Evolutionary conservation across 2,888 invertebrate species (phyloP).

Genomic region (Spisula subtruncata): DNA sequence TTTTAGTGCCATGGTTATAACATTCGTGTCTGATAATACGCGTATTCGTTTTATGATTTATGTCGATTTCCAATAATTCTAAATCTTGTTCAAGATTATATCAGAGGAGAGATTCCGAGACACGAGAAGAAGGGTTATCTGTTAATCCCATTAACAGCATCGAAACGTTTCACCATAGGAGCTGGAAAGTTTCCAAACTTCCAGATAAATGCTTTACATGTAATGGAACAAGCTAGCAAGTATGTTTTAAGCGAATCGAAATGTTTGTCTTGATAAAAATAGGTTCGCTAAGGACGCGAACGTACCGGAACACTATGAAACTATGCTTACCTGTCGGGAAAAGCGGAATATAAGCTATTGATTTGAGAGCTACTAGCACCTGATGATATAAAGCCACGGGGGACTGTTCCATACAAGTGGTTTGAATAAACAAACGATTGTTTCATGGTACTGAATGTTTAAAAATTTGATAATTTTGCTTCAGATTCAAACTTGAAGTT

Average conservation of each 20-base stretch:
- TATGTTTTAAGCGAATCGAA: slow-evolving; percentile 5
- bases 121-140: slow-evolving; percentile 49
- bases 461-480: background rate
- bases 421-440: slow-evolving; percentile 15
- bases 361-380: background rate
- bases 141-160: slow-evolving; percentile 64
- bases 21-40: too few relatives aligned
- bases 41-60: background rate
- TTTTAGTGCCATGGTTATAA: too few relatives aligned
- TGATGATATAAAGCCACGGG: background rate
- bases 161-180: slow-evolving; percentile 9
- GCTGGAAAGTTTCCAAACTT: slow-evolving; percentile 31
- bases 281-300: slow-evolving; percentile 23
- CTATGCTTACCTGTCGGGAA: slow-evolving; percentile 7
- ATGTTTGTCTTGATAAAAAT: slow-evolving; percentile 24
- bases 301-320: background rate
- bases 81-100: slow-evolving; percentile 25
- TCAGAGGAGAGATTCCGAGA: slow-evolving; percentile 31
- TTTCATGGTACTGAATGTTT: background rate
- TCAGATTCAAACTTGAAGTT: background rate
- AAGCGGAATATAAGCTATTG: slow-evolving; percentile 6
- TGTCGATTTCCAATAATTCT: slow-evolving; percentile 8
- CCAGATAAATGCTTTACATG: background rate
- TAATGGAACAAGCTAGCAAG: slow-evolving; percentile 10
- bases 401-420: background rate